phyloP scores from a whole-genome alignment of 2,797 vertebrate species.

The Enteromius viviparus region DNA sequence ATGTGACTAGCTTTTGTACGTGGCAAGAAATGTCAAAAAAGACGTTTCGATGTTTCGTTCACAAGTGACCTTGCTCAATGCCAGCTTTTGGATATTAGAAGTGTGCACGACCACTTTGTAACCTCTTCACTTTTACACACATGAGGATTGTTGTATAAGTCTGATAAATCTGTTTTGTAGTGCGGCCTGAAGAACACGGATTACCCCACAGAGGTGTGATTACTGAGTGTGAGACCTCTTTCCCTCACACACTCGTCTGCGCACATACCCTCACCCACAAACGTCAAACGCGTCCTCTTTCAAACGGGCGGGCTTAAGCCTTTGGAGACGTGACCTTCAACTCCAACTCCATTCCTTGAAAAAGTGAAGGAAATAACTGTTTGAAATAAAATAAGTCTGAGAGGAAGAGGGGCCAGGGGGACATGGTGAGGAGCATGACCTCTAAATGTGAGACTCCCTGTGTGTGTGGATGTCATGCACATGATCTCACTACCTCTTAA shows the following conservation, averaged over 20 bases:
- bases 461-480: conserved; percentile 32
- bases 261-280: background rate
- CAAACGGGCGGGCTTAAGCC: conserved; percentile 23
- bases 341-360: conserved; percentile 20
- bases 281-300: conserved; percentile 10
- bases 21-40: background rate
- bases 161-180: conserved; percentile 34
- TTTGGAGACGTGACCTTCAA: conserved; percentile 41
- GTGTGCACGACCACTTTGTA: conserved; percentile 2
- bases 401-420: conserved; percentile 15
- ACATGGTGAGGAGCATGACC: conserved; percentile 11
- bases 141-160: conserved; percentile 12
- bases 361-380: conserved; percentile 24
- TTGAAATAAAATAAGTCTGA: conserved; percentile 41
- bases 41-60: too few relatives aligned
- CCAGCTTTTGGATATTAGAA: background rate
- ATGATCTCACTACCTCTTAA: conserved; percentile 24
- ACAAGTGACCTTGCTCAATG: background rate
- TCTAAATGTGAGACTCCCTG: conserved; percentile 43
- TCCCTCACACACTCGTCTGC: background rate
- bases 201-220: conserved; percentile 35
- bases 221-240: conserved; percentile 19
- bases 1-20: background rate
- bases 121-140: background rate
- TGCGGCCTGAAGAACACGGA: background rate